Percentiles rank a stretch among this genome's conserved stretches.
Conservation (phyloP, 2,888 invertebrate genomes). For the Reticulitermes lucifugus region DNA sequence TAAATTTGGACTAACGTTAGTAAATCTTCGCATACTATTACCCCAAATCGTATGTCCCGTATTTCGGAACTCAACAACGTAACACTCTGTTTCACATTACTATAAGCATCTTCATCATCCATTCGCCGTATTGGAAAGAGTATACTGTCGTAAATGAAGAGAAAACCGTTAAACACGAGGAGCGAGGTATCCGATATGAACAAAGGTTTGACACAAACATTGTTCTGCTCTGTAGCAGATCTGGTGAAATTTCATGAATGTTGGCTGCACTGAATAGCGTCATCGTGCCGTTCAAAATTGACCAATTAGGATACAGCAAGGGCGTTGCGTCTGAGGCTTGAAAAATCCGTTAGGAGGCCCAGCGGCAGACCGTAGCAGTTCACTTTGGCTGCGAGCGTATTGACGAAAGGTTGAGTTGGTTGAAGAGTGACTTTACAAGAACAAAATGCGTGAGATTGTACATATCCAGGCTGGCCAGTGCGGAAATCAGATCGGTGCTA, state of each 20-base stretch:
- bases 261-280: conserved; percentile 23
- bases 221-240: not conserved
- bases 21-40: too few relatives aligned
- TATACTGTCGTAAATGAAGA: not conserved
- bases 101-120: too few relatives aligned
- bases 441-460: conserved; percentile 88
- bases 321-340: conserved; percentile 29
- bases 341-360: conserved; percentile 48
- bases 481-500: conserved; percentile 93
- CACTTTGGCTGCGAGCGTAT: conserved; percentile 39
- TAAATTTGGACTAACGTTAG: too few relatives aligned
- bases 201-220: not conserved
- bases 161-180: not conserved
- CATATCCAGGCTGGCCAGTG: conserved; percentile 92
- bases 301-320: conserved; percentile 43
- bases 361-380: conserved; percentile 11
- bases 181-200: not conserved
- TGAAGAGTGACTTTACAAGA: not conserved
- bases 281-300: conserved; percentile 20
- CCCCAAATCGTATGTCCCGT: too few relatives aligned
- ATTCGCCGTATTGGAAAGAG: too few relatives aligned
- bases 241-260: conserved; percentile 27
- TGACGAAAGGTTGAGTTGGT: not conserved
- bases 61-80: too few relatives aligned
- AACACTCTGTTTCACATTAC: too few relatives aligned